Evolutionary conservation across 2,888 invertebrate genomes (phyloP).

Genomic region (Trissoscelio sp.): DNA sequence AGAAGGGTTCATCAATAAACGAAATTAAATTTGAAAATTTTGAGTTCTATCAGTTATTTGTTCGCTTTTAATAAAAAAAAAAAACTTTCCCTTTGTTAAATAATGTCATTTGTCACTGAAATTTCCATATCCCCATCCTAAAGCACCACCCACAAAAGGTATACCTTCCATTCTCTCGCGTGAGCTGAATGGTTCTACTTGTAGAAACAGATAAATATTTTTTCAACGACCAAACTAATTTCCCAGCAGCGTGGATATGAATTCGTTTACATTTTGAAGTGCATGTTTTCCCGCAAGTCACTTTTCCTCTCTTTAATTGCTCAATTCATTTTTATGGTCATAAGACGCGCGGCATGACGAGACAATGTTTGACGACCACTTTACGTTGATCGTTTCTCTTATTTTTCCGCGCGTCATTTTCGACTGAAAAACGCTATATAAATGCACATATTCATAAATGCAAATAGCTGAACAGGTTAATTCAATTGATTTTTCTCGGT

Average conservation of each 20-base stretch:
- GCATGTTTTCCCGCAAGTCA: constrained; percentile 1
- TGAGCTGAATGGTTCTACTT: neutral
- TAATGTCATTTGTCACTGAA: neutral
- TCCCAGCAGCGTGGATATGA: neutral
- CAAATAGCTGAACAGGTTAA: constrained; percentile 20
- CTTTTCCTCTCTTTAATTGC: constrained; percentile 19
- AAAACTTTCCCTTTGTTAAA: no score
- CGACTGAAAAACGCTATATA: constrained; percentile 28
- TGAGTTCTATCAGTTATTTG: no score
- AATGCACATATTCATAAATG: constrained; percentile 26
- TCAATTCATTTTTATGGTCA: constrained; percentile 12
- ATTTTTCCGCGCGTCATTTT: constrained; percentile 32
- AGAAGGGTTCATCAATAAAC: no score
- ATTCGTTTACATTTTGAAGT: constrained; percentile 18
- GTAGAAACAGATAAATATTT: constrained; percentile 21
- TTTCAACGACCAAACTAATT: constrained; percentile 6
- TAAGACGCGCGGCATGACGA: constrained; percentile 13
- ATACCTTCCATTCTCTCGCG: neutral
- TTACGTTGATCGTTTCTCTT: neutral
- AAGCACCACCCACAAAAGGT: constrained; percentile 9
- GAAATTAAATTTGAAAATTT: no score
- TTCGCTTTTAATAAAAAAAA: no score
- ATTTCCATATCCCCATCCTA: neutral
- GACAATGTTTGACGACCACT: constrained; percentile 28
- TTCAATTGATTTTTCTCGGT: constrained; percentile 19